Percentiles rank a stretch among this genome's conserved stretches.
phyloP scores from a whole-genome alignment of 2,888 invertebrate species.

The Acronicta leporina region DNA sequence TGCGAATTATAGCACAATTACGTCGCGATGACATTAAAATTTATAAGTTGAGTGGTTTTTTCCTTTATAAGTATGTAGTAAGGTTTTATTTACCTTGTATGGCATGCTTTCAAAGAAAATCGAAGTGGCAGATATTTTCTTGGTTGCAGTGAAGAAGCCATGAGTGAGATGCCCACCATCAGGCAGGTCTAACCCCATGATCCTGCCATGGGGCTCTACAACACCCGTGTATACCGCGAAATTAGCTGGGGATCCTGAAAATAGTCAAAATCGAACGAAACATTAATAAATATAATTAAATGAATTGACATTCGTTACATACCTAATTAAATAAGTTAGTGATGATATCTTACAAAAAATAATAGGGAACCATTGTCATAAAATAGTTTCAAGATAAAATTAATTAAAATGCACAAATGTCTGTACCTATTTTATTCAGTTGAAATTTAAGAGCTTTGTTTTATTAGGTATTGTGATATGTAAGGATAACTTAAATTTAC shows the following conservation, averaged over 20 bases:
- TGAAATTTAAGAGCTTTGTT: neutral
- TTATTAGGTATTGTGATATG: too few species aligned
- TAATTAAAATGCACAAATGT: conserved; percentile 2
- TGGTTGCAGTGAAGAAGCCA: conserved; percentile 96
- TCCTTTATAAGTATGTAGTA: neutral
- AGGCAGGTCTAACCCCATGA: conserved; percentile 98
- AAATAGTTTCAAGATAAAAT: conserved; percentile 8
- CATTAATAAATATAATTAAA: conserved; percentile 10
- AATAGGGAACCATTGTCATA: neutral
- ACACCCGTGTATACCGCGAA: conserved; percentile 98
- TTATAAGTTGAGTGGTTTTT: neutral
- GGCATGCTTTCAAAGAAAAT: conserved; percentile 99
- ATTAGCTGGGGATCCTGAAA: conserved; percentile 96
- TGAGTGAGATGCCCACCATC: conserved; percentile 99
- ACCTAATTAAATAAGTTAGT: too few species aligned
- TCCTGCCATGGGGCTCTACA: conserved; percentile 97
- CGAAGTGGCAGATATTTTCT: conserved; percentile 98
- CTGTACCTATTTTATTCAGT: neutral
- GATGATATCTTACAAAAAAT: too few species aligned
- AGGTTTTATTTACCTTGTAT: conserved; percentile 92
- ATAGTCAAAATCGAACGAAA: too few species aligned
- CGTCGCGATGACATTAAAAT: neutral
- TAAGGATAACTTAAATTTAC: too few species aligned
- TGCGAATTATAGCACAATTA: neutral
- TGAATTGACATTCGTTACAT: too few species aligned